phyloP scores from a whole-genome alignment of 2,888 invertebrate genomes.

The Troglohyphantes excavatus region DNA sequence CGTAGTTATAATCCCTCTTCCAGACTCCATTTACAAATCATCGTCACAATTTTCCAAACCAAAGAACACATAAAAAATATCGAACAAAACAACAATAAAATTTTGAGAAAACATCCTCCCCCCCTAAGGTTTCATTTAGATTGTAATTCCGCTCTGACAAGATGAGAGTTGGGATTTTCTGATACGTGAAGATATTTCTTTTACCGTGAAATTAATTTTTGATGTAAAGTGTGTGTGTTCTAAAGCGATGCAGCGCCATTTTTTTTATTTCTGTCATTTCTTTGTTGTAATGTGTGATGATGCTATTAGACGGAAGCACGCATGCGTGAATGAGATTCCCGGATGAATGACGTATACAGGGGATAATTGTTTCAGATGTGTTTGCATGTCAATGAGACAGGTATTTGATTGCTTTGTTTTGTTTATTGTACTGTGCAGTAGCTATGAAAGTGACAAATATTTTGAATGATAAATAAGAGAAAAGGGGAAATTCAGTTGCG shows the following conservation, averaged over 20 bases:
- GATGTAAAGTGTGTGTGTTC: conserved; percentile 46
- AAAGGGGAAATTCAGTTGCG: no score
- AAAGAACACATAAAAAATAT: neutral
- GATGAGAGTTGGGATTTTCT: neutral
- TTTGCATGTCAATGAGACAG: neutral
- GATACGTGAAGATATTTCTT: neutral
- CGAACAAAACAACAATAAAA: neutral
- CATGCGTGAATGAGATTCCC: conserved; percentile 11
- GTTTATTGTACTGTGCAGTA: neutral
- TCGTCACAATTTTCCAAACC: conserved; percentile 24
- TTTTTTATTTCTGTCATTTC: conserved; percentile 28
- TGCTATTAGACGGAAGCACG: conserved; percentile 17
- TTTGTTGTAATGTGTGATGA: conserved; percentile 7
- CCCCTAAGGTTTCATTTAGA: conserved; percentile 32
- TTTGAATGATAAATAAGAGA: no score
- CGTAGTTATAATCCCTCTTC: conserved; percentile 15
- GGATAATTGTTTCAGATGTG: neutral
- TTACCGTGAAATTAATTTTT: conserved; percentile 51
- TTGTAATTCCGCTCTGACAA: conserved; percentile 42
- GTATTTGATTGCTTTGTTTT: neutral
- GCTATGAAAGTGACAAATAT: no score
- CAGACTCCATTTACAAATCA: conserved; percentile 36
- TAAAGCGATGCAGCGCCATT: conserved; percentile 13
- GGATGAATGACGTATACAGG: neutral
- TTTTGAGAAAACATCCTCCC: conserved; percentile 3